These are phyloP conservation scores for Leptinotarsa undecemlineata DNA, from an alignment of 1,140 invertebrate species.

Conservation along the genomic window DNA sequence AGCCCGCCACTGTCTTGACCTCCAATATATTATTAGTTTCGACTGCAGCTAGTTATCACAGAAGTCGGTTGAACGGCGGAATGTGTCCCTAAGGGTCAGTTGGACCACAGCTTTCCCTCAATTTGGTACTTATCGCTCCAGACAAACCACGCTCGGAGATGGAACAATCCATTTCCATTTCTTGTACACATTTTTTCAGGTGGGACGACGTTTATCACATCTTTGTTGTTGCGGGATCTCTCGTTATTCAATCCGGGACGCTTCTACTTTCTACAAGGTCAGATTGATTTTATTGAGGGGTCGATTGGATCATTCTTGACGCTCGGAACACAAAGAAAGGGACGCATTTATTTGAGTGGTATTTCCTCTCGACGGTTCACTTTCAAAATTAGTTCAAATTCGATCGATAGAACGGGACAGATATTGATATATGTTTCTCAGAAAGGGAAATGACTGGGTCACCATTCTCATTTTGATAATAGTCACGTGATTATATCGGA, in stretches of 20 bases:
- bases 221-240: constrained; percentile 28
- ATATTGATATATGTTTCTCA: too few species aligned
- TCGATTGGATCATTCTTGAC: neutral
- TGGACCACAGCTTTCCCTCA: constrained; percentile 36
- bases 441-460: too few species aligned
- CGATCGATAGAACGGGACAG: too few species aligned
- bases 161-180: constrained; percentile 22
- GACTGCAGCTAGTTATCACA: constrained; percentile 39
- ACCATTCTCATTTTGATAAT: too few species aligned
- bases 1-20: constrained; percentile 21
- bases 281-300: neutral
- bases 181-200: constrained; percentile 34
- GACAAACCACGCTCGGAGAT: constrained; percentile 10
- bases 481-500: too few species aligned
- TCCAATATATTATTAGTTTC: constrained; percentile 34
- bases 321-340: constrained; percentile 1
- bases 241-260: constrained; percentile 19
- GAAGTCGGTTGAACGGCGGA: constrained; percentile 36
- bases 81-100: constrained; percentile 36
- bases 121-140: constrained; percentile 23
- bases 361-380: neutral
- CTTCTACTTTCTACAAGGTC: neutral
- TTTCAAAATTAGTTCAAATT: neutral
- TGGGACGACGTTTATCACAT: constrained; percentile 27
- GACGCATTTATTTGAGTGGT: neutral